A percentile compares a stretch with the other conserved stretches of the same genome.
Conservation (phyloP, 2,888 invertebrate genomes). For the Penaeus monodon region DNA sequence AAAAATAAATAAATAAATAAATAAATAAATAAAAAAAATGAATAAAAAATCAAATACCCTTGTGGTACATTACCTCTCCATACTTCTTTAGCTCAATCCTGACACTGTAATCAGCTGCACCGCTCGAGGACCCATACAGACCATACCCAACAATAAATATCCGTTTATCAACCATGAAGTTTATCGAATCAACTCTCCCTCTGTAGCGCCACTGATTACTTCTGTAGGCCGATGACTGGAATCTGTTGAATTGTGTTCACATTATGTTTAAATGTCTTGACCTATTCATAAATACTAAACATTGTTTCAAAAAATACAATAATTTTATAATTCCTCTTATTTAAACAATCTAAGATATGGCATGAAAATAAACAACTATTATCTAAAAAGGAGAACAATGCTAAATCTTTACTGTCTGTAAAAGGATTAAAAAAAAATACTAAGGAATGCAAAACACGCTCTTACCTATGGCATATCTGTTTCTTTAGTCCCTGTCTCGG, state of each 20-base stretch:
- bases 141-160: slow-evolving; percentile 97
- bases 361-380: too few relatives aligned
- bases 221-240: slow-evolving; percentile 95
- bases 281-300: too few relatives aligned
- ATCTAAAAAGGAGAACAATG: too few relatives aligned
- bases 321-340: too few relatives aligned
- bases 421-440: not conserved
- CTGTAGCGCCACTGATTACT: slow-evolving; percentile 98
- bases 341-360: too few relatives aligned
- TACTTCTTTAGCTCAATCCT: slow-evolving; percentile 92
- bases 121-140: slow-evolving; percentile 94
- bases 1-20: not conserved
- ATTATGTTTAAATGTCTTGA: too few relatives aligned
- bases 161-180: slow-evolving; percentile 94
- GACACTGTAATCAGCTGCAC: slow-evolving; percentile 93
- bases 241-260: slow-evolving; percentile 87
- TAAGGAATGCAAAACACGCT: not conserved
- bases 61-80: slow-evolving; percentile 73
- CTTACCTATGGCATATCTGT: slow-evolving; percentile 74
- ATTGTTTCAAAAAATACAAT: too few relatives aligned
- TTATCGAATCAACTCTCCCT: slow-evolving; percentile 95
- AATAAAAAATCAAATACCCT: not conserved
- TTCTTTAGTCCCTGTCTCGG: slow-evolving; percentile 89
- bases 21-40: not conserved
- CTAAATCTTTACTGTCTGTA: not conserved